A percentile compares a stretch with the other conserved stretches of the same genome.
These are phyloP conservation scores for Otus scops DNA, from an alignment of 2,797 vertebrate genomes.

Conservation along the genomic window DNA sequence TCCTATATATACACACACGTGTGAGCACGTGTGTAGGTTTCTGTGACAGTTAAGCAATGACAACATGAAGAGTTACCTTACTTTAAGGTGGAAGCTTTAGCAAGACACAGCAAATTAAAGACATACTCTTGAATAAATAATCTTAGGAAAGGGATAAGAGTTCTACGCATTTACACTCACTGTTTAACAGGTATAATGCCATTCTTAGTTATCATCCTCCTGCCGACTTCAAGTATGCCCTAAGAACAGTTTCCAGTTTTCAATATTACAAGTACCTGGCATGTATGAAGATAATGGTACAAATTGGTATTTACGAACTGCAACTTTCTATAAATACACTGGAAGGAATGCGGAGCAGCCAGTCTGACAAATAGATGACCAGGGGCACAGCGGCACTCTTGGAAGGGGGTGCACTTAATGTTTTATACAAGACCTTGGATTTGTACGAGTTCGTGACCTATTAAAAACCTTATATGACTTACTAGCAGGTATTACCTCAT, in stretches of 20 bases:
- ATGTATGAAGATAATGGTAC: neutral
- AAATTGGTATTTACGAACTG: neutral
- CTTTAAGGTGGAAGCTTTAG: neutral
- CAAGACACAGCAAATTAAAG: neutral
- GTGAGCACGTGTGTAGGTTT: rapidly evolving
- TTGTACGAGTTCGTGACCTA: neutral
- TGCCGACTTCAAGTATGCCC: neutral
- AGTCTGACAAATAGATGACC: neutral
- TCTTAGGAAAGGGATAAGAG: neutral
- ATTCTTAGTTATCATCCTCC: neutral
- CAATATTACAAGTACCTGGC: neutral
- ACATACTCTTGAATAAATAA: neutral
- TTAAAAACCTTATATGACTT: neutral
- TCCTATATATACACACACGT: neutral
- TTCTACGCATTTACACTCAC: neutral
- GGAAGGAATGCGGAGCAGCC: neutral
- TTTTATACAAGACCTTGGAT: neutral
- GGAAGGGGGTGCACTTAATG: neutral
- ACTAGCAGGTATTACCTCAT: neutral
- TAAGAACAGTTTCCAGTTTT: neutral
- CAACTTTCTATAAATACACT: conserved; percentile 14
- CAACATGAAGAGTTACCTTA: neutral
- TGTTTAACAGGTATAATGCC: neutral
- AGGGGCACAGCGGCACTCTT: neutral
- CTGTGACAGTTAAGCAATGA: neutral